Base-by-base conservation (phyloP, 2,888 invertebrate species). In the Gibbula magus region DNA sequence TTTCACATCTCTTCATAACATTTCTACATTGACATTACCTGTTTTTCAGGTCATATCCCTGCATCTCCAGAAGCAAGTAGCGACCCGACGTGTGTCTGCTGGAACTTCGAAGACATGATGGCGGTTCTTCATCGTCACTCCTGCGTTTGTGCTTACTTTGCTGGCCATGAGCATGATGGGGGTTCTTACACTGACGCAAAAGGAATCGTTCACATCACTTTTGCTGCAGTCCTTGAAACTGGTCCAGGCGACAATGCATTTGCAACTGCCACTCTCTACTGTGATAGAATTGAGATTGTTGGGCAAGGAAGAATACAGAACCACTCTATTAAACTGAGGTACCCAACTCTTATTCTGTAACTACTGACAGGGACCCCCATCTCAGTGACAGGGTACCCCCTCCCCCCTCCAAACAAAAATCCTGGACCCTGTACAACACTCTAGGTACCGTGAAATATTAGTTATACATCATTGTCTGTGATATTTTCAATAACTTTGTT, bases 91-190 rank as follows among this genome's bases (percentile, higher is more conserved):
- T 91, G 90, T 83, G 75, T 93, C 10, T 85, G 91, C 13, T 93
- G 93, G 93, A 93, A 93, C 85, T 91, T 90, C 79, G 82, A 87
- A 2, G 91, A 92, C 39, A 87, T 93, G 5, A 81, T 92, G 22
- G 76, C 87, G 0, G 83, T 91, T 7, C 80, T 93, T 4, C 88
- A 91, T 75, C 73, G 82, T 2, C 88, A 90, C 82, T 51, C 80
- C 7, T 91, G 90, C 82, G 91, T 93, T 5, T 75, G 91, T n/a
- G 90, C 89, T 18, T 92, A 92, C 80, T 81, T 93, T 13, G 86
- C 89, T 54, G 93, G 93, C 0, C 93, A 93, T 82, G 90, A 91
- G 56, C 93, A 93, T 81, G 85, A 86, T 13, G 90, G 89, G 16
- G 91, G 91, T 3, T 86, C 88, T 83, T 88, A 87, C 20, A 66